These are phyloP conservation scores for Matsumurasca onukii DNA, from an alignment of 1,140 invertebrate species.

Conservation along the genomic window DNA sequence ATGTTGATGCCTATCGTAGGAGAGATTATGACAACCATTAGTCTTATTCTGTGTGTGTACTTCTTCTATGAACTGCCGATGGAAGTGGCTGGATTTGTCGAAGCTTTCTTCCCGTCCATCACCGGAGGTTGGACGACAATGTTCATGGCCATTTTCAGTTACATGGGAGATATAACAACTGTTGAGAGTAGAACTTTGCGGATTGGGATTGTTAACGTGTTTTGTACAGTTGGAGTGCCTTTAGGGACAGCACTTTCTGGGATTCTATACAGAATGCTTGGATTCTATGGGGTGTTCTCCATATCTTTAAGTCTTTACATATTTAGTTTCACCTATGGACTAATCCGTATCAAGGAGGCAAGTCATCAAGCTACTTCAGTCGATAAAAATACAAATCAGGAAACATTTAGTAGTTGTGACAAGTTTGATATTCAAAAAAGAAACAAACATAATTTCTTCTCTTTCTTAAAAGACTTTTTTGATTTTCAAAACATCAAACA, in stretches of 20 bases:
- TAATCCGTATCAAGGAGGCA: no score
- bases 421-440: no score
- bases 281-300: constrained; percentile 76
- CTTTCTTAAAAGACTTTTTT: no score
- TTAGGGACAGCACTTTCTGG: constrained; percentile 49
- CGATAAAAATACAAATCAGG: no score
- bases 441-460: no score
- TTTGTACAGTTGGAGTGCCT: constrained; percentile 76
- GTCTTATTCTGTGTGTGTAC: constrained; percentile 75
- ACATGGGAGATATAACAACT: constrained; percentile 81
- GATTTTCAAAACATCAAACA: no score
- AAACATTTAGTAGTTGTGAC: no score
- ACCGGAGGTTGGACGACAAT: constrained; percentile 85
- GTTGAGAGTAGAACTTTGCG: constrained; percentile 75
- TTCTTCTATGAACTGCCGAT: constrained; percentile 65
- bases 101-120: constrained; percentile 74
- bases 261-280: constrained; percentile 61
- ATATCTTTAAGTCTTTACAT: constrained; percentile 71
- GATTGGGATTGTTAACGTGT: constrained; percentile 81
- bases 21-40: constrained; percentile 72
- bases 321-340: constrained; percentile 70
- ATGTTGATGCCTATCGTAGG: constrained; percentile 81
- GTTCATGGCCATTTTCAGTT: constrained; percentile 88
- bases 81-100: constrained; percentile 71
- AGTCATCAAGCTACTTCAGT: no score